Conservation (phyloP, 2,113 vertebrate species). For the Harpagus bidentatus region DNA sequence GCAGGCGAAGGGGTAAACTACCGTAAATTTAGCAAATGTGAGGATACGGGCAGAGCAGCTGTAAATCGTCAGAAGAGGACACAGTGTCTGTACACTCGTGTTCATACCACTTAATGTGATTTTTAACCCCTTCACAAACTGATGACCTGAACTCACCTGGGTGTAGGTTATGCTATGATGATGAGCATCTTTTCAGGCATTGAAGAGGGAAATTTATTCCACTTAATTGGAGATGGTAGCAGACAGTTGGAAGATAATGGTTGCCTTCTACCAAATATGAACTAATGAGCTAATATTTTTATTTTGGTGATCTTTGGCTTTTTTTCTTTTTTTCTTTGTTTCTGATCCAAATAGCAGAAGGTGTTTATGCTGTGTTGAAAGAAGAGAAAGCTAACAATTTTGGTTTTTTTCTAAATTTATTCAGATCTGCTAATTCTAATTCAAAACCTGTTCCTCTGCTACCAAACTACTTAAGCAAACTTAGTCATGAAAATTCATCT, state of each 20-base stretch:
- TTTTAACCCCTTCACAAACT: not conserved
- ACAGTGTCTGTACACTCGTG: not conserved
- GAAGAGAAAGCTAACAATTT: not conserved
- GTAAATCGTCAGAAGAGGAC: not conserved
- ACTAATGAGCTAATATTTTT: not conserved
- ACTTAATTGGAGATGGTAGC: not conserved
- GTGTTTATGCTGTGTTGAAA: not conserved
- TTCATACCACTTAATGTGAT: not conserved
- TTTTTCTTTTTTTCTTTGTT: not conserved
- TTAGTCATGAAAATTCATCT: conserved; percentile 17
- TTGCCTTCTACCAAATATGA: not conserved
- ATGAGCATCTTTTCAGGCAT: not conserved
- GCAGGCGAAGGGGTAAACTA: rapidly evolving
- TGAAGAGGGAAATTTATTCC: not conserved
- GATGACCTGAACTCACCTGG: not conserved
- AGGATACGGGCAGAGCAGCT: not conserved
- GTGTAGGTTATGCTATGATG: not conserved
- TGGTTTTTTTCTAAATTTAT: not conserved
- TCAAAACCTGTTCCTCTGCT: not conserved
- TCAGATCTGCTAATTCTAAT: not conserved
- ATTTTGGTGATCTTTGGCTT: not conserved
- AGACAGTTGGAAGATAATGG: not conserved
- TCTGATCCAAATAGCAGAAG: not conserved
- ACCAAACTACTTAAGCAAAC: not conserved
- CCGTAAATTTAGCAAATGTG: not conserved